phyloP scores from a whole-genome alignment of 2,113 vertebrate species.

The Pedionomus torquatus region DNA sequence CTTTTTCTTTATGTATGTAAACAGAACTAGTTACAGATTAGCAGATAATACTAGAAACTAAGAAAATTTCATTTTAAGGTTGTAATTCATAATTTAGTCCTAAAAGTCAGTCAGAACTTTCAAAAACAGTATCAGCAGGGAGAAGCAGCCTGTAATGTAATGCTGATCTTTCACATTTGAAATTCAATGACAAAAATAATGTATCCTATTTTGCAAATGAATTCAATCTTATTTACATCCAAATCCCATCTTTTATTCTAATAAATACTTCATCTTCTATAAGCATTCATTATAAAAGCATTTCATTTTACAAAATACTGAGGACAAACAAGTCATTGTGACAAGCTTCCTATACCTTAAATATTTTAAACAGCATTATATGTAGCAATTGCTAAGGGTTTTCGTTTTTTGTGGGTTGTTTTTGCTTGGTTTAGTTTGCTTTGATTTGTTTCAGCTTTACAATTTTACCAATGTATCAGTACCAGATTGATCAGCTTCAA shows the following conservation, averaged over 20 bases:
- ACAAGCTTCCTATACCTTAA: background rate
- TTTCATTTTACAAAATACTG: background rate
- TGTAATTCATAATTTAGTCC: background rate
- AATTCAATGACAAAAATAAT: background rate
- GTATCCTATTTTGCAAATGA: background rate
- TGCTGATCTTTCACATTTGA: background rate
- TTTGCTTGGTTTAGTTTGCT: background rate
- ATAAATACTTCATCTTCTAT: background rate
- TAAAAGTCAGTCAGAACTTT: background rate
- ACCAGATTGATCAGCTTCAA: background rate
- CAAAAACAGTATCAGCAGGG: background rate
- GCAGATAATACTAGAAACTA: accelerated
- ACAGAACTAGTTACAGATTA: background rate
- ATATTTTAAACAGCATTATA: background rate
- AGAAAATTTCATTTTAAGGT: background rate
- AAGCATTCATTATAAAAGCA: background rate
- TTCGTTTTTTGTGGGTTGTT: background rate
- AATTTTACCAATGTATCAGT: background rate
- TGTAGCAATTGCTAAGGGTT: background rate
- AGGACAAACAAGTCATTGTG: background rate
- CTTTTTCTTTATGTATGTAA: background rate
- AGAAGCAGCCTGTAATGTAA: background rate
- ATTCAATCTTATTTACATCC: background rate
- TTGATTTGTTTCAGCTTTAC: background rate
- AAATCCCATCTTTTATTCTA: background rate